Percentiles rank a stretch among this genome's conserved stretches.
phyloP scores from a whole-genome alignment of 2,797 vertebrate species.

The Rhodeus uyekii region DNA sequence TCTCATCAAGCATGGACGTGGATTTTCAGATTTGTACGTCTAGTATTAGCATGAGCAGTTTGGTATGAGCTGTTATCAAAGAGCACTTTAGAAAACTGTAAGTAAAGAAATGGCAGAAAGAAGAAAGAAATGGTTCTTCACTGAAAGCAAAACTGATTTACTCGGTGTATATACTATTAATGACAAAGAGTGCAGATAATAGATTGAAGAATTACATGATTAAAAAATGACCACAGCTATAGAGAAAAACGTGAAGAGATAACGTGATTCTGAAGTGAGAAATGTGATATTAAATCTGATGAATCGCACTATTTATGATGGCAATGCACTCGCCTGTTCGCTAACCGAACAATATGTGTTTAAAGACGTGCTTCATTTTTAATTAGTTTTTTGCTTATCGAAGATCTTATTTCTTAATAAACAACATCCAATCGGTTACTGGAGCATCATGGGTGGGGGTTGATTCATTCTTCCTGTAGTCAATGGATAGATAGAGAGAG shows the following conservation, averaged over 20 bases:
- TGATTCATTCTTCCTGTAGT: slow-evolving; percentile 1
- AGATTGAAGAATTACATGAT: slow-evolving; percentile 21
- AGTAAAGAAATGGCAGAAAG: slow-evolving; percentile 37
- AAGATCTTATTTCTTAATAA: slow-evolving; percentile 51
- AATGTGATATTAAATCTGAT: slow-evolving; percentile 56
- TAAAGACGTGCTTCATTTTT: slow-evolving; percentile 58
- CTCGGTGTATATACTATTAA: slow-evolving; percentile 43
- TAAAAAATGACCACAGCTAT: slow-evolving; percentile 45
- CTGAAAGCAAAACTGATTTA: slow-evolving; percentile 37
- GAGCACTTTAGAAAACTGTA: slow-evolving; percentile 44
- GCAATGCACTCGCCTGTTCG: slow-evolving; percentile 18
- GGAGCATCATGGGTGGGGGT: slow-evolving; percentile 13
- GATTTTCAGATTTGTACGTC: slow-evolving; percentile 9
- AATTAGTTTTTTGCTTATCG: slow-evolving; percentile 57
- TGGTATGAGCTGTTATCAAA: slow-evolving; percentile 43
- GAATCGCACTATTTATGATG: slow-evolving; percentile 11
- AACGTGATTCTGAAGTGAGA: slow-evolving; percentile 24
- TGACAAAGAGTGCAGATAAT: slow-evolving; percentile 35
- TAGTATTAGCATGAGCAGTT: neutral
- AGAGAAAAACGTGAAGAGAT: slow-evolving; percentile 41
- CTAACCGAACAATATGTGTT: slow-evolving; percentile 42
- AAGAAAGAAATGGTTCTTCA: slow-evolving; percentile 9
- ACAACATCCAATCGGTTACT: slow-evolving; percentile 40
- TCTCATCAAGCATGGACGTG: slow-evolving; percentile 24
- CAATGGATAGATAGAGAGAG: slow-evolving; percentile 17